phyloP scores from a whole-genome alignment of 1,140 invertebrate species.

The Drosophila lacteicornis region DNA sequence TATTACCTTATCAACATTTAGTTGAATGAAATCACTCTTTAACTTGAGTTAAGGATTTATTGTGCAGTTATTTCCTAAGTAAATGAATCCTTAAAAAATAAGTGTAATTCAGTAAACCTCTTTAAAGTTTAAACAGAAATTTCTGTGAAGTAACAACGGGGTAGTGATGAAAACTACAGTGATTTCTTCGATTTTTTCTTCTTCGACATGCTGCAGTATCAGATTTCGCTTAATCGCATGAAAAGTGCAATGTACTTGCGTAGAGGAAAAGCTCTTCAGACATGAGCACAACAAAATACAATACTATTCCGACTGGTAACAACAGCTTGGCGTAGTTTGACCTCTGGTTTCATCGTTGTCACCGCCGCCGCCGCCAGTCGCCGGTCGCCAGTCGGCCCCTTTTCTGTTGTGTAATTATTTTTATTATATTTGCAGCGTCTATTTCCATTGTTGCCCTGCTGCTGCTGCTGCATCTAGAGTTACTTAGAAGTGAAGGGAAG shows the following conservation, averaged over 20 bases:
- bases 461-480: conserved; percentile 56
- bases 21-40: background rate
- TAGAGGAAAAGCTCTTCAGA: conserved; percentile 35
- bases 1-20: background rate
- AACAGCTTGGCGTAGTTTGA: conserved; percentile 66
- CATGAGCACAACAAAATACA: conserved; percentile 27
- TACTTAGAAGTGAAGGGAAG: conserved; percentile 30
- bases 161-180: conserved; percentile 6
- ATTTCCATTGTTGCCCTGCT: conserved; percentile 48
- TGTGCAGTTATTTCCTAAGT: background rate
- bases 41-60: background rate
- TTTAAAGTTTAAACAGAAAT: conserved; percentile 8
- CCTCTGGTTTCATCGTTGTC: conserved; percentile 64
- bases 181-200: conserved; percentile 21
- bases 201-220: conserved; percentile 47
- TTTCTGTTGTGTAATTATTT: conserved; percentile 78
- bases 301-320: conserved; percentile 21
- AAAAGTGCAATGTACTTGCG: conserved; percentile 70
- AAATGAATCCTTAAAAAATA: too few relatives aligned
- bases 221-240: conserved; percentile 78
- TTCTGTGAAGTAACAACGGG: background rate
- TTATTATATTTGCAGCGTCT: conserved; percentile 69
- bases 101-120: too few relatives aligned
- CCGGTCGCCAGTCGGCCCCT: conserved; percentile 36
- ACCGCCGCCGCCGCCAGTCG: conserved; percentile 7